A percentile compares a stretch with the other conserved stretches of the same genome.
phyloP scores from a whole-genome alignment of 2,113 vertebrate species.

The Macquaria ambigua region DNA sequence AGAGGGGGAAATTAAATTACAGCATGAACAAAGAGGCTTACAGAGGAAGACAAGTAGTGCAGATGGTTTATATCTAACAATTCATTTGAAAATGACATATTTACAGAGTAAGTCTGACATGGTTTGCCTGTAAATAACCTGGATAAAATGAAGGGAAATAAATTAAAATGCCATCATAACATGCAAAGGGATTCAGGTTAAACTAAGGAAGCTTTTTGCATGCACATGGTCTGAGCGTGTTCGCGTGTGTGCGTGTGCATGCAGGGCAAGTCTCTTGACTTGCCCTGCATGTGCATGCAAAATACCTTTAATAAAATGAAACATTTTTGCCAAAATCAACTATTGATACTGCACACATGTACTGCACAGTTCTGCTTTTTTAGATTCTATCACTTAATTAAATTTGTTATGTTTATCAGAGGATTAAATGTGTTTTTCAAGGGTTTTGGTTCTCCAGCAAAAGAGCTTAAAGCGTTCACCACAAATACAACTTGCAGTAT shows the following conservation, averaged over 20 bases:
- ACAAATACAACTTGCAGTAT: slow-evolving; percentile 7
- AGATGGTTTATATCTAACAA: slow-evolving; percentile 51
- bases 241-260: neutral
- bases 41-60: slow-evolving; percentile 31
- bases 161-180: slow-evolving; percentile 24
- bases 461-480: slow-evolving; percentile 26
- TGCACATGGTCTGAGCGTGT: neutral
- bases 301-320: too few species aligned
- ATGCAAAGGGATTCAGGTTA: slow-evolving; percentile 23
- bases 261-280: too few species aligned
- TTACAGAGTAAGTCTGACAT: slow-evolving; percentile 34
- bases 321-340: neutral
- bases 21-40: slow-evolving; percentile 49
- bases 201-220: slow-evolving; percentile 4
- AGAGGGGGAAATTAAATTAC: slow-evolving; percentile 38
- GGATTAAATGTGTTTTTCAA: slow-evolving; percentile 55
- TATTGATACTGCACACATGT: slow-evolving; percentile 9
- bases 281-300: too few species aligned
- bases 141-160: neutral
- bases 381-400: slow-evolving; percentile 38
- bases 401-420: slow-evolving; percentile 50
- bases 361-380: slow-evolving; percentile 22
- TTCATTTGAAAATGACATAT: slow-evolving; percentile 53
- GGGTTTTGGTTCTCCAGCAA: slow-evolving; percentile 23
- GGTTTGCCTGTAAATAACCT: slow-evolving; percentile 36